Evolutionary conservation across 2,888 invertebrate species (phyloP).

Genomic region (Pollenia angustigena): DNA sequence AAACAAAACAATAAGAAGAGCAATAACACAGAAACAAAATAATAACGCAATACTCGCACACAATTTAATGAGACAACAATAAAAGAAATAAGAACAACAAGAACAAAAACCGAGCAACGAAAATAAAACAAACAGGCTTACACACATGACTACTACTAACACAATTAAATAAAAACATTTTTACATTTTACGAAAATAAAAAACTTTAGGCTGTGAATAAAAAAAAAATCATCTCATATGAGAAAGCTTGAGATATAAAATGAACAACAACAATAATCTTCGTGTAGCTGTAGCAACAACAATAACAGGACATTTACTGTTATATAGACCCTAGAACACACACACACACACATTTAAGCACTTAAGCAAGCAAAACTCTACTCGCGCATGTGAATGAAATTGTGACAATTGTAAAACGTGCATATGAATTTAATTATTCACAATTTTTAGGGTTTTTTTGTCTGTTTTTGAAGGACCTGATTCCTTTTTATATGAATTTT

Average conservation of each 20-base stretch:
- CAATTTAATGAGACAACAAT: slow-evolving; percentile 34
- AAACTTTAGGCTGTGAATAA: not conserved
- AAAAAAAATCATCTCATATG: not conserved
- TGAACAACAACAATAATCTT: slow-evolving; percentile 58
- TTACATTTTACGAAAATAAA: no score
- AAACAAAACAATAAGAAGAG: slow-evolving; percentile 44
- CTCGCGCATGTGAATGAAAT: slow-evolving; percentile 55
- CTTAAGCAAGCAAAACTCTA: slow-evolving; percentile 30
- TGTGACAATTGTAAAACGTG: slow-evolving; percentile 70
- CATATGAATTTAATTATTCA: slow-evolving; percentile 71
- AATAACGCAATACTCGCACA: slow-evolving; percentile 6
- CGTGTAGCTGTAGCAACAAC: slow-evolving; percentile 11
- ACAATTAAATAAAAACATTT: slow-evolving; percentile 30
- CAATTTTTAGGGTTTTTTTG: not conserved
- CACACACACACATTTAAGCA: not conserved
- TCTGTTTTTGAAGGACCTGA: slow-evolving; percentile 9
- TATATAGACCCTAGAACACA: not conserved
- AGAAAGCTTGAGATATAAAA: slow-evolving; percentile 22
- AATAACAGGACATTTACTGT: slow-evolving; percentile 38
- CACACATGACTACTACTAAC: slow-evolving; percentile 22
- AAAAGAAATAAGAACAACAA: slow-evolving; percentile 4
- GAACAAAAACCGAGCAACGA: not conserved
- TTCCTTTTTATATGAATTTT: slow-evolving; percentile 16
- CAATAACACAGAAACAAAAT: slow-evolving; percentile 49
- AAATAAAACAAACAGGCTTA: not conserved